Evolutionary conservation across 2,113 vertebrate species (phyloP).

Genomic region (Pholis gunnellus): DNA sequence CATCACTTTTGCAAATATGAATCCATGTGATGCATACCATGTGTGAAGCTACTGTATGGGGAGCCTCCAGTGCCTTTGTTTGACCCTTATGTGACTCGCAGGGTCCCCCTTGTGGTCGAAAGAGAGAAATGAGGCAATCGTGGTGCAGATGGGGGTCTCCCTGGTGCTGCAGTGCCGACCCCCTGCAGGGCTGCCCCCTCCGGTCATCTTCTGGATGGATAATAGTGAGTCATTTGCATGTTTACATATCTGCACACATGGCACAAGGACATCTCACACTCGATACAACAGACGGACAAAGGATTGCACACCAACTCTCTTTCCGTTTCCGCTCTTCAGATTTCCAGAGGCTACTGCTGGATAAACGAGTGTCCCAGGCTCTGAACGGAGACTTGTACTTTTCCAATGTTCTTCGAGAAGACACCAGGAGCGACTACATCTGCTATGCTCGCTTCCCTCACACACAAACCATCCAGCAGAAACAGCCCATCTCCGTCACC

Average conservation of each 20-base stretch:
- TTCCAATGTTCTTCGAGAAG: constrained; percentile 92
- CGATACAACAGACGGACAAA: background rate
- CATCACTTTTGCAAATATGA: background rate
- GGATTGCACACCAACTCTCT: background rate
- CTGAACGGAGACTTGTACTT: constrained; percentile 98
- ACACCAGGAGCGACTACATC: constrained; percentile 94
- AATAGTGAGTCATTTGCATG: constrained; percentile 88
- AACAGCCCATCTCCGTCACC: constrained; percentile 95
- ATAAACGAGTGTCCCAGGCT: constrained; percentile 93
- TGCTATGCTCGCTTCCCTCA: constrained; percentile 98
- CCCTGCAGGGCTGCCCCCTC: constrained; percentile 92
- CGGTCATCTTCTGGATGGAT: constrained; percentile 99
- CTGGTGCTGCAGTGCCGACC: constrained; percentile 93
- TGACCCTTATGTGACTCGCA: constrained; percentile 73
- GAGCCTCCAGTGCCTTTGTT: constrained; percentile 13
- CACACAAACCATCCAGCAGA: constrained; percentile 98
- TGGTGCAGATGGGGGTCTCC: constrained; percentile 87
- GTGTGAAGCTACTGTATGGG: background rate
- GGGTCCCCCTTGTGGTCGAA: constrained; percentile 98
- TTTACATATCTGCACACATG: background rate
- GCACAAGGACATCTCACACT: background rate
- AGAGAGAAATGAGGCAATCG: constrained; percentile 92
- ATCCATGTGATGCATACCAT: background rate
- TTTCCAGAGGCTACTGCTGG: constrained; percentile 92
- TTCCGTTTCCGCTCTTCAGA: constrained; percentile 74